Percentiles rank a stretch among this genome's conserved stretches.
Conservation (phyloP, 2,888 invertebrate genomes). For the Pachycephus smyrnensis region DNA sequence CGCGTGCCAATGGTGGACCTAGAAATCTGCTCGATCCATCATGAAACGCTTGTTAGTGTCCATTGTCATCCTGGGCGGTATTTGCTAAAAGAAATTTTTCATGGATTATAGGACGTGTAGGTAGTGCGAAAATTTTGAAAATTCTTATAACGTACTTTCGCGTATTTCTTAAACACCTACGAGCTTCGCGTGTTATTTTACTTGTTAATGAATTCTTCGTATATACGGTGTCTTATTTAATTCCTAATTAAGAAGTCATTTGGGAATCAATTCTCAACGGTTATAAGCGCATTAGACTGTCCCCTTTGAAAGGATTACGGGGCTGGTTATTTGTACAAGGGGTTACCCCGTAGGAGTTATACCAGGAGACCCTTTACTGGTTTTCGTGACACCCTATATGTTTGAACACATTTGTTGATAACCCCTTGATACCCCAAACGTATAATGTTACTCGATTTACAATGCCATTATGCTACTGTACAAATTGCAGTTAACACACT, state of each 20-base stretch:
- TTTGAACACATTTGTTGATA: constrained; percentile 67
- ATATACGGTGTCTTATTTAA: background rate
- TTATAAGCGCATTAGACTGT: constrained; percentile 51
- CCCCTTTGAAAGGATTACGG: constrained; percentile 58
- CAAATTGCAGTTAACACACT: background rate
- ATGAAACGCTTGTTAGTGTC: constrained; percentile 48
- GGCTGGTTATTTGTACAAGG: constrained; percentile 55
- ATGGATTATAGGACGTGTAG: background rate
- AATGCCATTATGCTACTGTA: background rate
- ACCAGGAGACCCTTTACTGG: constrained; percentile 34
- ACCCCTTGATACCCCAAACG: constrained; percentile 43
- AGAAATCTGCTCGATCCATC: constrained; percentile 47
- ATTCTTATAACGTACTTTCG: background rate
- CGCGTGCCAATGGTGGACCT: constrained; percentile 10
- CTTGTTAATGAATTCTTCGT: background rate
- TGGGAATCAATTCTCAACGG: constrained; percentile 59
- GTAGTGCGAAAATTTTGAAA: background rate
- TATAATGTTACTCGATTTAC: constrained; percentile 28
- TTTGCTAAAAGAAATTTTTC: background rate
- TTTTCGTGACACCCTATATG: constrained; percentile 60
- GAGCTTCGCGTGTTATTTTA: background rate
- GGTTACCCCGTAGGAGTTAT: constrained; percentile 27
- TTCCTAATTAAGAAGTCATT: constrained; percentile 55
- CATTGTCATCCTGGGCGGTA: constrained; percentile 35
- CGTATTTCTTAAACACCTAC: background rate